Evolutionary conservation across 2,113 vertebrate genomes (phyloP).

Genomic region (Prunella fulvescens): DNA sequence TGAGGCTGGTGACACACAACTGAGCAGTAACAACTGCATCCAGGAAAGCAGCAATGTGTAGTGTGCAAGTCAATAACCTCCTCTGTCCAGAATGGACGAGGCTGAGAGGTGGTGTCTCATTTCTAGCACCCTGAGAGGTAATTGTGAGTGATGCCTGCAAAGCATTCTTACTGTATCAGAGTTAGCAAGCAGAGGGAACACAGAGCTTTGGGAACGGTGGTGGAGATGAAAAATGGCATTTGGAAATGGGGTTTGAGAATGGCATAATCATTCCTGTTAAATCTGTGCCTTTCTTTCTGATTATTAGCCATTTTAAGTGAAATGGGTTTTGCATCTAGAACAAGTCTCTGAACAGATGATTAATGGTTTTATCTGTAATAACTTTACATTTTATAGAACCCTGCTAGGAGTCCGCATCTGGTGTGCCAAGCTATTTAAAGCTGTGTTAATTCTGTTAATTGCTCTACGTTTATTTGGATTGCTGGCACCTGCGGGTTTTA

Average conservation of each 20-base stretch:
- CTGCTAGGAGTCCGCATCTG: constrained; percentile 77
- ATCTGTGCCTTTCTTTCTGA: constrained; percentile 59
- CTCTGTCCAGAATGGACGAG: neutral
- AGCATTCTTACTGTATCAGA: neutral
- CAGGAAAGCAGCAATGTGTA: neutral
- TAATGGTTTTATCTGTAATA: constrained; percentile 79
- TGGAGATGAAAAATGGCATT: constrained; percentile 25
- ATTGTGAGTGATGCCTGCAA: neutral
- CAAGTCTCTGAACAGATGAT: constrained; percentile 80
- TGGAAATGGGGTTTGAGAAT: constrained; percentile 48
- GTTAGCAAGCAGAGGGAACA: neutral
- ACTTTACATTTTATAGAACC: constrained; percentile 78
- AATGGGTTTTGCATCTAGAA: constrained; percentile 73
- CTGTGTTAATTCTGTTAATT: constrained; percentile 84
- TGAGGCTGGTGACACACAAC: neutral
- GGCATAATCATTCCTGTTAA: constrained; percentile 43
- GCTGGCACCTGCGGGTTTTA: constrained; percentile 77
- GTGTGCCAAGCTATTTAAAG: constrained; percentile 80
- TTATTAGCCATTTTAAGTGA: constrained; percentile 73
- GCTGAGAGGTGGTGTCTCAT: neutral
- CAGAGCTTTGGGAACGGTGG: neutral
- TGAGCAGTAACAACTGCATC: neutral
- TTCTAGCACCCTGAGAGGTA: neutral
- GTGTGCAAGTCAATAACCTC: neutral
- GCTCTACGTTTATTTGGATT: constrained; percentile 77